Conservation (phyloP, 1,140 invertebrate species). For the Drosophila nigromelanica region DNA sequence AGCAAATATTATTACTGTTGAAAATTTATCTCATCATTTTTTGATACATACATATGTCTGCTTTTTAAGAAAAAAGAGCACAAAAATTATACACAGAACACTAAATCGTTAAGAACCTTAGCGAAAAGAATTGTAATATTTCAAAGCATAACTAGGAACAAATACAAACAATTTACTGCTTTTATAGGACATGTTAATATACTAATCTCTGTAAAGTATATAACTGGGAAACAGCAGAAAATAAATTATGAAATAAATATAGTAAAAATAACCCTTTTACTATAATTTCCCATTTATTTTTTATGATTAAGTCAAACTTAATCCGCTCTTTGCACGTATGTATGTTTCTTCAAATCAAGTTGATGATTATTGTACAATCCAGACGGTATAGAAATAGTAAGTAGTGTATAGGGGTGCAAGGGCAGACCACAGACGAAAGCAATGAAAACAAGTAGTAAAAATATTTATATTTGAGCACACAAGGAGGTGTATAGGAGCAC, state of each 20-base stretch:
- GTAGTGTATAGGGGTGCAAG: conserved; percentile 15
- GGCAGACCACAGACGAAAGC: conserved; percentile 32
- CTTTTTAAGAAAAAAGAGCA: background rate
- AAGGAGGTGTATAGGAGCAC: conserved; percentile 18
- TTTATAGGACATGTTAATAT: too few relatives aligned
- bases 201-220: too few relatives aligned
- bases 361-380: conserved; percentile 4
- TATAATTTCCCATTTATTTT: background rate
- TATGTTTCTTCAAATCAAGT: conserved; percentile 1
- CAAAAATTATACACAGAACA: background rate
- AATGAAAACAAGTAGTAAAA: conserved; percentile 28
- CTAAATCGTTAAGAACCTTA: background rate
- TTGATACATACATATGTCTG: background rate
- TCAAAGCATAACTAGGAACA: too few relatives aligned
- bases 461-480: conserved; percentile 29
- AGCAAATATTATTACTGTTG: background rate
- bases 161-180: too few relatives aligned
- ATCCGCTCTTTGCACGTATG: background rate
- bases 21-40: background rate
- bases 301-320: background rate
- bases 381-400: conserved; percentile 11
- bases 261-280: too few relatives aligned
- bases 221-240: too few relatives aligned
- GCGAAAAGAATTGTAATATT: too few relatives aligned
- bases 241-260: too few relatives aligned